Evolutionary conservation across 2,113 vertebrate genomes (phyloP), one percentile per base, ranked within the genome.

Genomic region (Spizaetus ornatus): DNA sequence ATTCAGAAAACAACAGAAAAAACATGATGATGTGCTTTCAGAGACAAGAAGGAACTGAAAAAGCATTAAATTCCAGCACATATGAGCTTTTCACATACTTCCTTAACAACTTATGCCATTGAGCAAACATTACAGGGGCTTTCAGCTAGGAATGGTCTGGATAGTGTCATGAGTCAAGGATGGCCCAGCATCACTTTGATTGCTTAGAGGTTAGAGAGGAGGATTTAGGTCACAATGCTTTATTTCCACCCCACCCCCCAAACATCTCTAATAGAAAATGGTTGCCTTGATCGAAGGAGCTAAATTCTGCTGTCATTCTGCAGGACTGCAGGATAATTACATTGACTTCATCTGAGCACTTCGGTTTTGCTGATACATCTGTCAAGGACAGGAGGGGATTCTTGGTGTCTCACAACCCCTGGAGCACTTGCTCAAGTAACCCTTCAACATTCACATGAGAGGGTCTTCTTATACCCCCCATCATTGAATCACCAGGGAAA

Each of bases 301-400:
- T 76, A 93, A 79, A 95, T 84, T 83, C 55, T 87, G 72, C 58
- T 90, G 58, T 86, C 86, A 95, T 86, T 80, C 95, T 80, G 73
- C 62, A 50, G 42, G 81, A 48, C 55, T 85, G 76, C 48, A 29
- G 45, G 73, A 71, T 92, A 67, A 97, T 96, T 96, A 87, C 91
- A 40, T 58, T 52, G 91, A 73, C 86, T 96, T 90, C 78, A 43
- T 31, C 38, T 4, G 1, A 91, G 63, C 66, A 80, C 79, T 89
- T 90, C 0, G 2, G 71, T 58, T 79, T n/a, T 56, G 69, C n/a
- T 56, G 53, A 45, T 43, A 13, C 1, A 1, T n/a, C 52, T 48
- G 47, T 52, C 52, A 92, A 87, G 61, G 85, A 71, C 52, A 81
- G 85, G 67, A 94, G 55, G 12, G 32, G 38, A 86, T 73, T 65